Evolutionary conservation across 2,888 invertebrate species (phyloP).

Genomic region (Drosophila algonquin): DNA sequence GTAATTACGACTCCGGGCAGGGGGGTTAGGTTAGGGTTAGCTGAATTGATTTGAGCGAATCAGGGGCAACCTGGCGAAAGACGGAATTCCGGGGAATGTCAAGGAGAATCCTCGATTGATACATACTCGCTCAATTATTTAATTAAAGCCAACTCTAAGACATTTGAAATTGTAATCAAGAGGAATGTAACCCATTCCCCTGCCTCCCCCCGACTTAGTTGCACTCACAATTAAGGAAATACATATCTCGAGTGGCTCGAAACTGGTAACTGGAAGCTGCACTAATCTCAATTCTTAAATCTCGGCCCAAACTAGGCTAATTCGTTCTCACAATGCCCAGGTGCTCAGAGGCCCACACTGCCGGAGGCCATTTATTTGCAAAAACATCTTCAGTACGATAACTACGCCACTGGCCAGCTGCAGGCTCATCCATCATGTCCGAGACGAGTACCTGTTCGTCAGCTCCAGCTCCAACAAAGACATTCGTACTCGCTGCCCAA

Average conservation of each 20-base stretch:
- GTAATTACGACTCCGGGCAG: slow-evolving; percentile 32
- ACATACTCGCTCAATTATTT: slow-evolving; percentile 11
- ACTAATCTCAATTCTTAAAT: not conserved
- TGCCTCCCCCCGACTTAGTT: not conserved
- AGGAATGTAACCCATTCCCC: slow-evolving; percentile 1
- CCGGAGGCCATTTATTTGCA: slow-evolving; percentile 15
- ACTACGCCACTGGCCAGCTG: slow-evolving; percentile 33
- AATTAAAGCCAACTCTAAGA: slow-evolving; percentile 4
- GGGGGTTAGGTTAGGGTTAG: slow-evolving; percentile 32
- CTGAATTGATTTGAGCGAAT: slow-evolving; percentile 38
- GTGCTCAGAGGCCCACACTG: too few relatives aligned
- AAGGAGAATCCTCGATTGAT: slow-evolving; percentile 22
- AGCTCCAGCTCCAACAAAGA: slow-evolving; percentile 14
- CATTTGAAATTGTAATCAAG: slow-evolving; percentile 10
- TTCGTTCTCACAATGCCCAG: slow-evolving; percentile 4
- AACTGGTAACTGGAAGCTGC: slow-evolving; percentile 3
- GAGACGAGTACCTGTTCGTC: slow-evolving; percentile 3
- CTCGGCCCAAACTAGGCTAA: slow-evolving; percentile 4
- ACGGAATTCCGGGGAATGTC: slow-evolving; percentile 21
- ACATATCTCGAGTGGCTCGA: not conserved
- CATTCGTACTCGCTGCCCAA: not conserved
- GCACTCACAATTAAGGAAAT: slow-evolving; percentile 14
- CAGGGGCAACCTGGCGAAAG: slow-evolving; percentile 24
- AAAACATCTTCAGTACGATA: slow-evolving; percentile 13
- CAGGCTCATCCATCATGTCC: slow-evolving; percentile 51